phyloP scores from a whole-genome alignment of 2,888 invertebrate species.

The Lissonota sp. region DNA sequence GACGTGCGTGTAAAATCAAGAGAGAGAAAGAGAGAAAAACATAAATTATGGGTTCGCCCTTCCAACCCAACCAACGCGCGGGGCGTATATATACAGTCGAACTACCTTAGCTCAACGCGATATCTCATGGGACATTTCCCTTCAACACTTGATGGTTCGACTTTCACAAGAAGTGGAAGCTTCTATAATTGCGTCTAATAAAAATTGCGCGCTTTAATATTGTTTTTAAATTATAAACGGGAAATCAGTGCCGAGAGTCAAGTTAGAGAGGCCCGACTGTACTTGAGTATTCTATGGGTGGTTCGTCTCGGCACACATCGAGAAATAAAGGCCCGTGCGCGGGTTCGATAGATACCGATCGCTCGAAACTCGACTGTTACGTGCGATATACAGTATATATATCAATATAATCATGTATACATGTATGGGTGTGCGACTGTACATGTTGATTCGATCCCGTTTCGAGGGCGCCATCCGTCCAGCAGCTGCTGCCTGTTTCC shows the following conservation, averaged over 20 bases:
- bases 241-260: no score
- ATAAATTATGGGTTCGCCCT: constrained; percentile 82
- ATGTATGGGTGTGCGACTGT: constrained; percentile 43
- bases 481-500: constrained; percentile 74
- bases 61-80: constrained; percentile 70
- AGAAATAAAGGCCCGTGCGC: constrained; percentile 75
- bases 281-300: constrained; percentile 34
- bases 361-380: constrained; percentile 69
- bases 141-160: no score
- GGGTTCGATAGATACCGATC: constrained; percentile 82
- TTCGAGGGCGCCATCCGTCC: constrained; percentile 74
- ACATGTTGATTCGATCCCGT: constrained; percentile 55
- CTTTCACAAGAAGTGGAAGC: no score
- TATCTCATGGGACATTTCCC: no score
- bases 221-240: no score
- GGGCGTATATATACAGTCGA: constrained; percentile 22
- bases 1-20: constrained; percentile 68
- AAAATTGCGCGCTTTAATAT: no score
- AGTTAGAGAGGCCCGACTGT: no score
- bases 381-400: constrained; percentile 67
- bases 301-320: constrained; percentile 74
- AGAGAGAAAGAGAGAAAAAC: constrained; percentile 70
- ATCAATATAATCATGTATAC: constrained; percentile 19
- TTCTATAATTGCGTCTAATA: no score
- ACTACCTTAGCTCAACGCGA: no score